Percentiles rank a stretch among this genome's conserved stretches.
Evolutionary conservation across 2,888 invertebrate genomes (phyloP).

Genomic region (Oxytorus armatus): DNA sequence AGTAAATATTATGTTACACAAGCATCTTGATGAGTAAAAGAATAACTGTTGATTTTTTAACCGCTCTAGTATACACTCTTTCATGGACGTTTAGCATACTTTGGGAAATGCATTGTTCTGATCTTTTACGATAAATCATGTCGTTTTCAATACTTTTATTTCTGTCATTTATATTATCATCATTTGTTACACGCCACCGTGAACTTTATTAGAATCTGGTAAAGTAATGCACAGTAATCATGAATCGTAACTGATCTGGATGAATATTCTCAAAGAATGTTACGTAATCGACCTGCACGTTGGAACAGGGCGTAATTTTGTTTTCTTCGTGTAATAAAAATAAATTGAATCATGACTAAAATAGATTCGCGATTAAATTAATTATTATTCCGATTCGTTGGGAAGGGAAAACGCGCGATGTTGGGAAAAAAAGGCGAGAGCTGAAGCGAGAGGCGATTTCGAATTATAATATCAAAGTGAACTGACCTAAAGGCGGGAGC

Average conservation of each 20-base stretch:
- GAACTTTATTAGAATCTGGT: no score
- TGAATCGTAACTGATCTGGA: background rate
- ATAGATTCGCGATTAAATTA: background rate
- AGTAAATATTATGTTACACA: no score
- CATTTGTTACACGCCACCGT: no score
- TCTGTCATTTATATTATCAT: no score
- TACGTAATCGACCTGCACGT: background rate
- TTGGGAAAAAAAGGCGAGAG: constrained; percentile 17
- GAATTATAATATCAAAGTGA: constrained; percentile 52
- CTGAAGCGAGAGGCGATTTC: constrained; percentile 11
- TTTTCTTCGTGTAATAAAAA: constrained; percentile 35
- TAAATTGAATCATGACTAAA: background rate
- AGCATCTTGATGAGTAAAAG: no score
- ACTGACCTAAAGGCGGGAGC: constrained; percentile 81
- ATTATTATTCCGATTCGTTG: constrained; percentile 20
- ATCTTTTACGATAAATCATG: no score
- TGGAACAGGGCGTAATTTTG: constrained; percentile 12
- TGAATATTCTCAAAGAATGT: background rate
- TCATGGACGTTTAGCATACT: no score
- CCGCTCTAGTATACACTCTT: no score
- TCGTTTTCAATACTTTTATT: no score
- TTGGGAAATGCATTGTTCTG: no score
- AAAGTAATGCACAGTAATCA: background rate
- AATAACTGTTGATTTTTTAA: no score
- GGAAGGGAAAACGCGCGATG: constrained; percentile 39